Conservation (phyloP, 2,888 invertebrate genomes). For the Macaria notata region DNA sequence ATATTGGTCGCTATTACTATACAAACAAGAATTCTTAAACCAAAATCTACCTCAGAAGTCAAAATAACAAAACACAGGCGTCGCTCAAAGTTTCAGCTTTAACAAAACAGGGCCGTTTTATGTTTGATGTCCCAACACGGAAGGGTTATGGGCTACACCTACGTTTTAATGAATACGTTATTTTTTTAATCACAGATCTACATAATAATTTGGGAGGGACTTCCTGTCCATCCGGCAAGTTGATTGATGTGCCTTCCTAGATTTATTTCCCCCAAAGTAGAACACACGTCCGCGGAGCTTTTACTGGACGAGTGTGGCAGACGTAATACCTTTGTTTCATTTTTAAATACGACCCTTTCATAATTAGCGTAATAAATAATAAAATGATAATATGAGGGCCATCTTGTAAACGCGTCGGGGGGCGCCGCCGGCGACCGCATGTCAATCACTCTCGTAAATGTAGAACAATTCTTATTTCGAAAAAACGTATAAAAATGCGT, state of each 20-base stretch:
- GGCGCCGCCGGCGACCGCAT: conserved; percentile 76
- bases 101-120: conserved; percentile 7
- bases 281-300: conserved; percentile 72
- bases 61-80: conserved; percentile 6
- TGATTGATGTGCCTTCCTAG: conserved; percentile 79
- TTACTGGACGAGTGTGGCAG: conserved; percentile 66
- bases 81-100: conserved; percentile 6
- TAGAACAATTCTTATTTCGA: conserved; percentile 80
- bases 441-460: conserved; percentile 80
- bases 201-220: conserved; percentile 77
- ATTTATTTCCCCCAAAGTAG: conserved; percentile 74
- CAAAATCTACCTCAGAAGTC: conserved; percentile 19
- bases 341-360: conserved; percentile 76
- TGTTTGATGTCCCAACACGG: conserved; percentile 38
- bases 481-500: conserved; percentile 75
- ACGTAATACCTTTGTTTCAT: conserved; percentile 76
- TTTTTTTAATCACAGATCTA: conserved; percentile 78
- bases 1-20: conserved; percentile 25
- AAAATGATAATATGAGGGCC: conserved; percentile 79
- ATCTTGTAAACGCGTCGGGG: conserved; percentile 77
- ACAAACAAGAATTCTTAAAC: conserved; percentile 23
- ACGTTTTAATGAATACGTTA: conserved; percentile 69
- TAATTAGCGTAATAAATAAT: conserved; percentile 82
- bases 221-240: conserved; percentile 77
- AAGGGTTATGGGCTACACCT: conserved; percentile 61